phyloP scores from a whole-genome alignment of 2,797 vertebrate genomes.

The Lutjanus argentimaculatus region DNA sequence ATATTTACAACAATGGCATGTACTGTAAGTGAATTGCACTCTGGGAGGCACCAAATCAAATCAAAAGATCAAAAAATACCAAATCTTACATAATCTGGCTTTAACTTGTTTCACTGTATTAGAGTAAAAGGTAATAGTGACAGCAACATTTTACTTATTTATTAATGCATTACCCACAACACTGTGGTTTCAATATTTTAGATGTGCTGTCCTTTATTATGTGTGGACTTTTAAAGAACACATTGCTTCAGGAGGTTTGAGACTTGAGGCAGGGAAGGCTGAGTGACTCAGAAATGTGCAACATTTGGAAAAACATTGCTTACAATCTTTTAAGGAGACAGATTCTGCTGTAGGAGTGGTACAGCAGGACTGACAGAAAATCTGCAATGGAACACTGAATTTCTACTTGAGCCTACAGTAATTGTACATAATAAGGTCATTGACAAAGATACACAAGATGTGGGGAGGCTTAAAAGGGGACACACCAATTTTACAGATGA shows the following conservation, averaged over 20 bases:
- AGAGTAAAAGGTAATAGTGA: slow-evolving; percentile 2
- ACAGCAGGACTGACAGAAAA: background rate
- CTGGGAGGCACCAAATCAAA: no score
- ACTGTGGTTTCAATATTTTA: slow-evolving; percentile 9
- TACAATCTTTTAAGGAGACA: slow-evolving; percentile 12
- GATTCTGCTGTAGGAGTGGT: background rate
- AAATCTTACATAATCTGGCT: no score
- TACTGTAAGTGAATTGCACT: no score
- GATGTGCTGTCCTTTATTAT: slow-evolving; percentile 11
- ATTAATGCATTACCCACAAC: slow-evolving; percentile 2
- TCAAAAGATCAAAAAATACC: no score
- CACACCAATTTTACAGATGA: background rate
- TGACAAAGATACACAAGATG: background rate
- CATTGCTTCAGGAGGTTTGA: slow-evolving; percentile 22
- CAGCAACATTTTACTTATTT: slow-evolving; percentile 1
- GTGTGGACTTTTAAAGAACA: slow-evolving; percentile 11
- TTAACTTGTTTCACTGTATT: background rate
- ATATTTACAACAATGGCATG: no score
- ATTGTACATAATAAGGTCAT: background rate
- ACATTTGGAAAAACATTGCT: background rate
- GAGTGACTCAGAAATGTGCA: background rate
- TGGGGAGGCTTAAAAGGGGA: background rate
- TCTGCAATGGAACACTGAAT: background rate
- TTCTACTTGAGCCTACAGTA: background rate
- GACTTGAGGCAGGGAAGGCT: background rate